phyloP scores from a whole-genome alignment of 2,113 vertebrate genomes.

The Cyprinus carpio region DNA sequence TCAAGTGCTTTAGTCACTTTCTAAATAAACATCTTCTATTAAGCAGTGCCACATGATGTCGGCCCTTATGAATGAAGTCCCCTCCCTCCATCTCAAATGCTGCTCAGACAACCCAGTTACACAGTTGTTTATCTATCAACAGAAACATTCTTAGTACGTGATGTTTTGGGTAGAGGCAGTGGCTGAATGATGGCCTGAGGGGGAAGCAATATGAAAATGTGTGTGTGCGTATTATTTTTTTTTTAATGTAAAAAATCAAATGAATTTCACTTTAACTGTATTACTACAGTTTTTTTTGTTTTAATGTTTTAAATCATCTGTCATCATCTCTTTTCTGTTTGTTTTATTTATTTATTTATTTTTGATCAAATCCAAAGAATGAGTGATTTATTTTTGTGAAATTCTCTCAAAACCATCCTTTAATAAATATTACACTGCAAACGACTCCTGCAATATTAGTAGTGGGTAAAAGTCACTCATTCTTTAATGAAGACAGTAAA shows the following conservation, averaged over 20 bases:
- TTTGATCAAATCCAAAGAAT: no score
- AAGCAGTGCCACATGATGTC: not conserved
- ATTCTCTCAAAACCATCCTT: not conserved
- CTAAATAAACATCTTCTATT: not conserved
- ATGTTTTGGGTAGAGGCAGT: not conserved
- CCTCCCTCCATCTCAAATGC: not conserved
- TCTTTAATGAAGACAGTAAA: not conserved
- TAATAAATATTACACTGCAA: not conserved
- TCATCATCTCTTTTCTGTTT: not conserved
- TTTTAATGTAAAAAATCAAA: not conserved
- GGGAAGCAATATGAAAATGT: not conserved
- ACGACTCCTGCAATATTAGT: not conserved
- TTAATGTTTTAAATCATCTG: not conserved
- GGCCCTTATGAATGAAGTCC: not conserved
- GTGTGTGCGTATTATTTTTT: not conserved
- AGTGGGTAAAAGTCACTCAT: not conserved
- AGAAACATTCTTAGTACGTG: not conserved
- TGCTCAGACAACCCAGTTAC: constrained; percentile 9
- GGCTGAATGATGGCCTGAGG: not conserved
- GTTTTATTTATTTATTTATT: no score
- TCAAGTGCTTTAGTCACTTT: not conserved
- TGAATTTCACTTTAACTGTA: not conserved
- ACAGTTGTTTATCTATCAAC: constrained; percentile 14
- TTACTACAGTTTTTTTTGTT: not conserved
- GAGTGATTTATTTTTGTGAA: not conserved